Percentiles rank a stretch among this genome's conserved stretches.
These are phyloP conservation scores for Microplitis manilae DNA, from an alignment of 2,888 invertebrate species.

Conservation along the genomic window DNA sequence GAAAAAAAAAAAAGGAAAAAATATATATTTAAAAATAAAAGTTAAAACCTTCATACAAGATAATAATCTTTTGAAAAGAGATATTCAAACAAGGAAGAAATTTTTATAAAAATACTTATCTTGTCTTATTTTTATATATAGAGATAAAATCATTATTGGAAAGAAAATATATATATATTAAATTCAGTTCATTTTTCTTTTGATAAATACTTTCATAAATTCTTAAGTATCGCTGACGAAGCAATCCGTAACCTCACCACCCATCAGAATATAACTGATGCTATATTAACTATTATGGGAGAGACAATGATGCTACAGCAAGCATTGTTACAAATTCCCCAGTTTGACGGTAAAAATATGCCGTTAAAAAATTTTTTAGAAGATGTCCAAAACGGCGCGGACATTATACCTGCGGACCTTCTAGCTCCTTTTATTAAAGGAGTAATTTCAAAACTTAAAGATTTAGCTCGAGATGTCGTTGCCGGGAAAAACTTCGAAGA, in stretches of 20 bases:
- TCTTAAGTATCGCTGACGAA: neutral
- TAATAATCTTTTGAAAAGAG: no score
- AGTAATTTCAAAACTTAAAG: slow-evolving; percentile 22
- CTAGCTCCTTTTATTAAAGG: no score
- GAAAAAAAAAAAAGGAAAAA: no score
- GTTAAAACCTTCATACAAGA: no score
- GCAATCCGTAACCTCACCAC: slow-evolving; percentile 15
- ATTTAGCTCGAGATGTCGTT: slow-evolving; percentile 36
- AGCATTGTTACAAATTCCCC: slow-evolving; percentile 36
- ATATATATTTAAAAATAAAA: no score
- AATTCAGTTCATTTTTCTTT: no score
- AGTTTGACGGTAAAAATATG: slow-evolving; percentile 35
- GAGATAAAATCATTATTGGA: no score
- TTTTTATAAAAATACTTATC: no score
- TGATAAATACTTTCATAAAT: no score
- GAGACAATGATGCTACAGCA: slow-evolving; percentile 37
- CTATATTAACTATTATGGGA: slow-evolving; percentile 33
- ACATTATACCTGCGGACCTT: neutral
- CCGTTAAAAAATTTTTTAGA: slow-evolving; percentile 30
- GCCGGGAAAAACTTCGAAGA: neutral
- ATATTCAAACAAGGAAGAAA: no score
- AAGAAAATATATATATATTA: no score
- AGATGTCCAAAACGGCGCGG: slow-evolving; percentile 33
- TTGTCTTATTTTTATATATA: no score
- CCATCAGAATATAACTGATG: slow-evolving; percentile 36